These are phyloP conservation scores for Pangasius krempfi DNA, from an alignment of 2,797 vertebrate genomes.

Conservation along the genomic window DNA sequence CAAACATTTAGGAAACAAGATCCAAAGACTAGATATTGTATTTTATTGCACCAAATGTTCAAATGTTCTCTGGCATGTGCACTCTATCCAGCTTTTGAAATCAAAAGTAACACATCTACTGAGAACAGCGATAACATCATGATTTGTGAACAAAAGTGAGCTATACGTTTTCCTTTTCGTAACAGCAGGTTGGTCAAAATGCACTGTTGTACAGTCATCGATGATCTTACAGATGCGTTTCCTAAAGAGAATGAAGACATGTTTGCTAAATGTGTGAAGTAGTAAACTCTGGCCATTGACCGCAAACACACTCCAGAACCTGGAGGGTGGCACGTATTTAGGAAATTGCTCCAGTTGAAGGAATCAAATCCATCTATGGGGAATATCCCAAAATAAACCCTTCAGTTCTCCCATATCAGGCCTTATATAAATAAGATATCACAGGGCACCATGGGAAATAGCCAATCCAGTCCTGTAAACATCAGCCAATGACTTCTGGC, in stretches of 20 bases:
- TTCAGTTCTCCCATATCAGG: slow-evolving; percentile 82
- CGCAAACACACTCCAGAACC: slow-evolving; percentile 61
- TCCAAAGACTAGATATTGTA: slow-evolving; percentile 51
- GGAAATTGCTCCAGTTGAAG: slow-evolving; percentile 74
- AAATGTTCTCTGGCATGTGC: slow-evolving; percentile 35
- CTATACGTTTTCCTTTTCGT: slow-evolving; percentile 1
- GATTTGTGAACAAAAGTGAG: background rate
- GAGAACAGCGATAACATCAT: background rate
- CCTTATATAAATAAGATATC: slow-evolving; percentile 86
- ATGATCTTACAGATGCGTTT: slow-evolving; percentile 31
- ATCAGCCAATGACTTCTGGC: slow-evolving; percentile 82
- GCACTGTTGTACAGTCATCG: background rate
- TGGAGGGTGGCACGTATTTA: slow-evolving; percentile 78
- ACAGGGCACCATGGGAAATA: slow-evolving; percentile 82
- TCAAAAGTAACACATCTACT: background rate
- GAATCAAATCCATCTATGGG: slow-evolving; percentile 81
- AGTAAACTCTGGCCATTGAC: slow-evolving; percentile 53
- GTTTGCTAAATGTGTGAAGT: slow-evolving; percentile 48
- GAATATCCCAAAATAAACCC: slow-evolving; percentile 85
- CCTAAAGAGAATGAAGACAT: slow-evolving; percentile 34
- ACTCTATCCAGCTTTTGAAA: background rate
- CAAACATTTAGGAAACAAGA: slow-evolving; percentile 67
- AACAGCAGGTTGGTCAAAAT: background rate
- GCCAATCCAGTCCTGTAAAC: slow-evolving; percentile 83
- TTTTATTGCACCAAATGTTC: slow-evolving; percentile 48